phyloP scores from a whole-genome alignment of 2,113 vertebrate species.

The Aleadryas rufinucha region DNA sequence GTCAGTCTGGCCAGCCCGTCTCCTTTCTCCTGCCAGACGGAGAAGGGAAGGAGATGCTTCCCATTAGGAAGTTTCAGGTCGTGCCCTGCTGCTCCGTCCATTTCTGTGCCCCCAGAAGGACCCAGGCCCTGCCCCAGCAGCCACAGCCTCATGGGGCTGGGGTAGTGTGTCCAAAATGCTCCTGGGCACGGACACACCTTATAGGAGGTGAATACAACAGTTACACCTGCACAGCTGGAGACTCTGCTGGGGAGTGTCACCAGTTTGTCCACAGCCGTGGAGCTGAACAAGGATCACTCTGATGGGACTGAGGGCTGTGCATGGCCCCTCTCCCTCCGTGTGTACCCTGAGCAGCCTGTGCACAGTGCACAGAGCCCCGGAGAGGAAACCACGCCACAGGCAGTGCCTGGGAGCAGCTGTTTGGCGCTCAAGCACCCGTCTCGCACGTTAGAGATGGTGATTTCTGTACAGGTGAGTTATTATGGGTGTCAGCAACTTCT shows the following conservation, averaged over 20 bases:
- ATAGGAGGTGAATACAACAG: accelerated
- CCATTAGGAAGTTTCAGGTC: too few relatives aligned
- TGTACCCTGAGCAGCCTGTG: background rate
- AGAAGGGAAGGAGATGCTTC: background rate
- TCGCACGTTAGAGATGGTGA: accelerated
- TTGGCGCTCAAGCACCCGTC: accelerated
- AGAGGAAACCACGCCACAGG: accelerated
- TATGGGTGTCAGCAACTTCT: accelerated
- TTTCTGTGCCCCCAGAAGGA: background rate
- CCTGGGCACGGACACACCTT: accelerated
- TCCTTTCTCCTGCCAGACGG: background rate
- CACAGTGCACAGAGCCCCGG: accelerated
- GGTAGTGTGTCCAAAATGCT: accelerated
- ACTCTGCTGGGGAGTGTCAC: accelerated
- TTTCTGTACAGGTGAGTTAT: background rate
- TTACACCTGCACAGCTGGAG: background rate
- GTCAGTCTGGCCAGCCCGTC: accelerated
- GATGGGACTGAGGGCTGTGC: accelerated
- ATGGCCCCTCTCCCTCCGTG: accelerated
- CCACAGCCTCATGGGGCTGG: accelerated
- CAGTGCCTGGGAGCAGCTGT: background rate
- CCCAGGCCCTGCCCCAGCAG: background rate
- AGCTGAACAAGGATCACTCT: accelerated
- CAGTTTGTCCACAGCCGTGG: accelerated
- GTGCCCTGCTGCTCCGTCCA: background rate